Conservation (phyloP, 2,888 invertebrate genomes). For the Gastrophysa polygoni region DNA sequence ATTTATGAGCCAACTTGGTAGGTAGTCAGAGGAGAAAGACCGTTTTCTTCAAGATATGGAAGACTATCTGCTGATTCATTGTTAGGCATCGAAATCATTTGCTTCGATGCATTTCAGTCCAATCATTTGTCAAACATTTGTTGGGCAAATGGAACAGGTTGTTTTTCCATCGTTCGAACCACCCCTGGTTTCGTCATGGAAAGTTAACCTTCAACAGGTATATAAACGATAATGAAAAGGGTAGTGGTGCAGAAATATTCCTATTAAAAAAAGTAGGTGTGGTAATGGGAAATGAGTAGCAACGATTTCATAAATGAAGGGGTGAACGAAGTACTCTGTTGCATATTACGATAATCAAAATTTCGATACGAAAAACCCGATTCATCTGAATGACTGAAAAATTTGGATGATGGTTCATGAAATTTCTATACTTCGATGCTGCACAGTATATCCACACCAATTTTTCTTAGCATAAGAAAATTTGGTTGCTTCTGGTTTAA, state of each 20-base stretch:
- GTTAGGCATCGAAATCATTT: too few relatives aligned
- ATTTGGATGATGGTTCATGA: too few relatives aligned
- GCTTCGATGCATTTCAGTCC: too few relatives aligned
- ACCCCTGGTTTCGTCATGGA: slow-evolving; percentile 45
- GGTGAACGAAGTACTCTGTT: background rate
- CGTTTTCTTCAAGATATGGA: too few relatives aligned
- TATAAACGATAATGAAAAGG: slow-evolving; percentile 36
- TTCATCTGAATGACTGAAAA: too few relatives aligned
- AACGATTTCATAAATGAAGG: background rate
- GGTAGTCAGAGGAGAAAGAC: too few relatives aligned
- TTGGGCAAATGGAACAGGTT: background rate
- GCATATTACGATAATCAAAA: background rate
- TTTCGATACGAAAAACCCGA: background rate
- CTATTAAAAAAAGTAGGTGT: background rate
- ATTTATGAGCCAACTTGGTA: too few relatives aligned
- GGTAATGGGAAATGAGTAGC: background rate
- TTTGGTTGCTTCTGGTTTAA: too few relatives aligned
- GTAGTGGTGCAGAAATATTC: slow-evolving; percentile 39
- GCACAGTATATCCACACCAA: too few relatives aligned
- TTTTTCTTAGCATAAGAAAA: too few relatives aligned
- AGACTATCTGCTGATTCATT: too few relatives aligned
- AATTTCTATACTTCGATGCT: too few relatives aligned
- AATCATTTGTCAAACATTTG: background rate
- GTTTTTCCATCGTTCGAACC: slow-evolving; percentile 18
- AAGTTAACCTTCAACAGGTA: slow-evolving; percentile 47